Evolutionary conservation across 2,113 vertebrate species (phyloP).

Genomic region (Pomatostomus ruficeps): DNA sequence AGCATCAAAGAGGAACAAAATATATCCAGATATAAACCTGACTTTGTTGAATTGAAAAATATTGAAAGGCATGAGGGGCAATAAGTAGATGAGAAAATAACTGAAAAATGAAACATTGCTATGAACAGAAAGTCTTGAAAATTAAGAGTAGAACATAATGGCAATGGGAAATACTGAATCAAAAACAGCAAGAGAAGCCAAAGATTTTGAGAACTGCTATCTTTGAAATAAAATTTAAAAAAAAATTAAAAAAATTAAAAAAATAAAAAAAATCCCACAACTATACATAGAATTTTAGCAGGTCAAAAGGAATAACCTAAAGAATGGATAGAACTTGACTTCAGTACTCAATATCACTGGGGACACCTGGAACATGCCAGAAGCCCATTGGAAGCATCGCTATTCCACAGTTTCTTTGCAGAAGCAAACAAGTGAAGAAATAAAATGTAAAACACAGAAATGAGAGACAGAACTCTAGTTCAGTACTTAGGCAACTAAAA

Average conservation of each 20-base stretch:
- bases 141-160: neutral
- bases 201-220: neutral
- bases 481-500: neutral
- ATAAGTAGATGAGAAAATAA: neutral
- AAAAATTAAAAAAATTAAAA: too few species aligned
- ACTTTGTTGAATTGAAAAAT: neutral
- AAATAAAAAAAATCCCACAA: neutral
- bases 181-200: neutral
- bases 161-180: neutral
- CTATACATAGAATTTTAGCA: neutral
- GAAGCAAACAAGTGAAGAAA: neutral
- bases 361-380: neutral
- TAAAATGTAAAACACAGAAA: neutral
- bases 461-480: neutral
- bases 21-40: neutral
- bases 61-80: neutral
- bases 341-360: neutral
- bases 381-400: neutral
- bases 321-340: neutral
- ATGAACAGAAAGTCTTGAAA: neutral
- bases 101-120: neutral
- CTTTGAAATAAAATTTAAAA: neutral
- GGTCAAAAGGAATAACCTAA: neutral
- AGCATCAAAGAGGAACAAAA: neutral
- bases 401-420: neutral